These are phyloP conservation scores for Tenthredo notha DNA, from an alignment of 2,888 invertebrate species.

Conservation along the genomic window DNA sequence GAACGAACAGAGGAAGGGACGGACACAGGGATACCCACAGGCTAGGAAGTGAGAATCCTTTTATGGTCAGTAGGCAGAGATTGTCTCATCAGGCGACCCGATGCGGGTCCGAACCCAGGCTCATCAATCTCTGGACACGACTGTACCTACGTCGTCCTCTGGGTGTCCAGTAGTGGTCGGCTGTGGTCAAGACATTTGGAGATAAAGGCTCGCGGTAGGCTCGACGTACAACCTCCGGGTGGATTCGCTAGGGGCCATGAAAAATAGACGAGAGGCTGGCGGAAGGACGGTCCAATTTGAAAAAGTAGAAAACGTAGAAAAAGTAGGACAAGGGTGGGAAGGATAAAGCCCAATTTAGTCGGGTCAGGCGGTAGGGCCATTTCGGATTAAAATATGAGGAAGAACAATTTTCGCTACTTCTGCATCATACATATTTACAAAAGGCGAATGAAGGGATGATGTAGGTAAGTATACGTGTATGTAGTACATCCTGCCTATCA, in stretches of 20 bases:
- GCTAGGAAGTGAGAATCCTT: slow-evolving; percentile 50
- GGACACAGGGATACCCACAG: slow-evolving; percentile 24
- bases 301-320: slow-evolving; percentile 40
- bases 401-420: background rate
- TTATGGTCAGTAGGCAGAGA: slow-evolving; percentile 50
- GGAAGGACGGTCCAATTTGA: slow-evolving; percentile 35
- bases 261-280: slow-evolving; percentile 44
- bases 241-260: slow-evolving; percentile 46
- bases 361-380: background rate
- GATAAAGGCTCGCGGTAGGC: slow-evolving; percentile 39
- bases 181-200: slow-evolving; percentile 42
- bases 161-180: slow-evolving; percentile 32
- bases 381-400: slow-evolving; percentile 30
- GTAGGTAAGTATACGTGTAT: background rate
- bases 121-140: slow-evolving; percentile 51
- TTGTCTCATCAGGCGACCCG: slow-evolving; percentile 52
- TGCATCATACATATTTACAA: background rate
- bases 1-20: slow-evolving; percentile 43
- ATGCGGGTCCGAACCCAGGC: slow-evolving; percentile 52
- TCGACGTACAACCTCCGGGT: slow-evolving; percentile 42
- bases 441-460: background rate
- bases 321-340: background rate
- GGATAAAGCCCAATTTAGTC: slow-evolving; percentile 43
- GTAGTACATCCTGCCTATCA: background rate
- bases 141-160: slow-evolving; percentile 18